Evolutionary conservation across 2,888 invertebrate species (phyloP).

Genomic region (Temnothorax ravouxi): DNA sequence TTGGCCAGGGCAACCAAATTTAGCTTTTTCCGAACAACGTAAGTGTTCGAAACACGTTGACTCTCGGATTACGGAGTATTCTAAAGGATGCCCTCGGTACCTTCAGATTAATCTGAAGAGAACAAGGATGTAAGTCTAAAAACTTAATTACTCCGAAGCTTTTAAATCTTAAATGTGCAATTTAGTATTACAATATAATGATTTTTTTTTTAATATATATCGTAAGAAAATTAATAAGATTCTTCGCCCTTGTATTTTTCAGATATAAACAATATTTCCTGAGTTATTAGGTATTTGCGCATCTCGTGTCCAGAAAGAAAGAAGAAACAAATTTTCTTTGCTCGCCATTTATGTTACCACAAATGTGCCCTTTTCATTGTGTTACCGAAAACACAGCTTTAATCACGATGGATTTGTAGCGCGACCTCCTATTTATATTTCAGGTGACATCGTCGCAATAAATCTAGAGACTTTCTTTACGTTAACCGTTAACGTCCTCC

Average conservation of each 20-base stretch:
- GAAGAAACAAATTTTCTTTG: neutral
- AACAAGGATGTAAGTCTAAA: neutral
- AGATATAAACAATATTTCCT: neutral
- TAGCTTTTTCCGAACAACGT: neutral
- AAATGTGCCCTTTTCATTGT: neutral
- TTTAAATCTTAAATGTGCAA: neutral
- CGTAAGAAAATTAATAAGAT: neutral
- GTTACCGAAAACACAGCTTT: neutral
- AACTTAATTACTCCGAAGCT: neutral
- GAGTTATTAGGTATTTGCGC: neutral
- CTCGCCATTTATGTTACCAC: neutral
- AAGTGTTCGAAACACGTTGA: neutral
- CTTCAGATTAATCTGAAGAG: neutral
- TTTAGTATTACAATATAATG: neutral
- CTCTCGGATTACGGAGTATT: neutral
- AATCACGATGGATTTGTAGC: neutral
- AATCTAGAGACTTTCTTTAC: slow-evolving; percentile 24
- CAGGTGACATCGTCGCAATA: slow-evolving; percentile 12
- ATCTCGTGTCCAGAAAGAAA: neutral
- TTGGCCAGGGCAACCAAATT: slow-evolving; percentile 15
- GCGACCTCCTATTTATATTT: slow-evolving; percentile 2
- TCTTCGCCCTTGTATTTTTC: neutral
- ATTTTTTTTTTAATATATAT: neutral
- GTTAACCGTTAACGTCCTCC: slow-evolving; percentile 27
- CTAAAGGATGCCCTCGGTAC: neutral